These are phyloP conservation scores for Corythornis cristatus DNA, from an alignment of 2,113 vertebrate genomes.

Conservation along the genomic window DNA sequence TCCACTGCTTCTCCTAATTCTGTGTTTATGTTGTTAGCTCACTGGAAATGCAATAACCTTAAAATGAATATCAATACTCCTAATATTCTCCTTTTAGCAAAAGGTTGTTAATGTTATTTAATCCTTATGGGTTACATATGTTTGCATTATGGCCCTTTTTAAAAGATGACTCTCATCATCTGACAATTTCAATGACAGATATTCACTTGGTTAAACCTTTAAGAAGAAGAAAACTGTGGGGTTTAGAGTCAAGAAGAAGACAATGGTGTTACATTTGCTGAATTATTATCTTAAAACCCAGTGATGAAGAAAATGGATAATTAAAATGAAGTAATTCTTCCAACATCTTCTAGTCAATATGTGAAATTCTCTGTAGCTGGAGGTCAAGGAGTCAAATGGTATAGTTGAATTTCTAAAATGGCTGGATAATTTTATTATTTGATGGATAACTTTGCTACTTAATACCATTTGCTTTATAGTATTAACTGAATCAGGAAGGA, in stretches of 20 bases:
- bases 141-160: not conserved
- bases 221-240: not conserved
- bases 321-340: not conserved
- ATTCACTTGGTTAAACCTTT: not conserved
- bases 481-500: not conserved
- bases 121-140: not conserved
- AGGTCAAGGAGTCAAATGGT: not conserved
- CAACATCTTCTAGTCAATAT: not conserved
- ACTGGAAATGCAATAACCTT: not conserved
- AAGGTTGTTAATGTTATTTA: not conserved
- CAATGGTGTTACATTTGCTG: not conserved
- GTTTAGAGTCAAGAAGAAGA: not conserved
- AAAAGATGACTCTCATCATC: not conserved
- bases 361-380: not conserved
- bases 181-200: not conserved
- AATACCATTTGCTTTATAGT: not conserved
- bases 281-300: not conserved
- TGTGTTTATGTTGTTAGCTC: not conserved
- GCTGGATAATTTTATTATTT: not conserved
- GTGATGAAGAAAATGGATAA: not conserved
- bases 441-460: not conserved
- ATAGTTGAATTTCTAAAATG: not conserved
- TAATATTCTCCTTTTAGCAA: not conserved
- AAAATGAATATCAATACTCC: not conserved
- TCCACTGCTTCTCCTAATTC: not conserved